These are phyloP conservation scores for Encarsia formosa DNA, from an alignment of 2,888 invertebrate species.

Conservation along the genomic window DNA sequence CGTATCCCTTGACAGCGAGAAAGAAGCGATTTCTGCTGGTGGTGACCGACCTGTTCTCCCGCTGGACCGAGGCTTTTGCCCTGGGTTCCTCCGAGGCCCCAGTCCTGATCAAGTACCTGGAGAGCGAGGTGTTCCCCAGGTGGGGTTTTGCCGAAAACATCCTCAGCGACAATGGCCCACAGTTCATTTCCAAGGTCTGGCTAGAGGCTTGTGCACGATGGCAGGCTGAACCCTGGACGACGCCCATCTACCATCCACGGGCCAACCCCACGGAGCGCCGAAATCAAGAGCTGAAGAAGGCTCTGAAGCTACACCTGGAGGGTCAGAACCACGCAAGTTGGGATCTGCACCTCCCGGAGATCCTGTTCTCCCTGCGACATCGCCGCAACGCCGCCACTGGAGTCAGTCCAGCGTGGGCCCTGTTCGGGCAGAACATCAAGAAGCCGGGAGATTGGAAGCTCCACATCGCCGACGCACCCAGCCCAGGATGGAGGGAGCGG, in stretches of 20 bases:
- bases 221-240: background rate
- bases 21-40: conserved; percentile 26
- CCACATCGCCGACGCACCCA: too few relatives aligned
- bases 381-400: too few relatives aligned
- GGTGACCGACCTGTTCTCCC: conserved; percentile 28
- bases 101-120: conserved; percentile 2
- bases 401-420: too few relatives aligned
- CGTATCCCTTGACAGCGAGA: conserved; percentile 19
- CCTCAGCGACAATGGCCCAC: conserved; percentile 18
- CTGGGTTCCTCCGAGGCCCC: conserved; percentile 1
- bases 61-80: conserved; percentile 31
- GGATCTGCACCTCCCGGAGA: too few relatives aligned
- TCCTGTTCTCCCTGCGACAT: too few relatives aligned
- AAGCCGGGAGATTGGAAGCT: too few relatives aligned
- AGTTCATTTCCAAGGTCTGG: conserved; percentile 9
- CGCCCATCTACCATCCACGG: background rate
- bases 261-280: background rate
- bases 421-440: too few relatives aligned
- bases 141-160: conserved; percentile 10
- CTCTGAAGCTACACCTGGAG: too few relatives aligned
- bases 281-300: background rate
- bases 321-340: too few relatives aligned
- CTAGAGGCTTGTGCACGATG: background rate
- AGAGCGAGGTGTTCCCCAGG: conserved; percentile 1
- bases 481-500: background rate